phyloP scores from a whole-genome alignment of 2,797 vertebrate species.

The Bradypodion pumilum region DNA sequence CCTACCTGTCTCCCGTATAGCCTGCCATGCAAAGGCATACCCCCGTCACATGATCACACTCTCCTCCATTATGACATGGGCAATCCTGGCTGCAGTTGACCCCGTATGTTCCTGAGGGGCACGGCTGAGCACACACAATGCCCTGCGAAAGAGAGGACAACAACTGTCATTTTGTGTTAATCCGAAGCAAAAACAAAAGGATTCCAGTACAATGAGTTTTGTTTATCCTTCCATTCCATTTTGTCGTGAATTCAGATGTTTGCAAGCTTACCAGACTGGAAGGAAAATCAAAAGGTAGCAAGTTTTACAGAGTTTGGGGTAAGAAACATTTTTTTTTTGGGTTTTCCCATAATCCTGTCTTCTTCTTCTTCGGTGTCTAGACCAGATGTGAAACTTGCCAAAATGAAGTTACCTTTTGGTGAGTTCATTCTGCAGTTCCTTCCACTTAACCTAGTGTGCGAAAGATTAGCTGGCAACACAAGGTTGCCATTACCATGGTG shows the following conservation, averaged over 20 bases:
- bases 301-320: neutral
- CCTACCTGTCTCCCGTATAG: conserved; percentile 94
- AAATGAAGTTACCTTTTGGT: too few relatives aligned
- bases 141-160: conserved; percentile 76
- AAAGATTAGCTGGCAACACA: too few relatives aligned
- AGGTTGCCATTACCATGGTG: too few relatives aligned
- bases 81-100: conserved; percentile 97
- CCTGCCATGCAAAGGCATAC: conserved; percentile 92
- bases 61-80: conserved; percentile 92
- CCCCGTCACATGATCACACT: conserved; percentile 92
- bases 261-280: too few relatives aligned
- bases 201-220: neutral
- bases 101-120: conserved; percentile 89
- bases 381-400: too few relatives aligned
- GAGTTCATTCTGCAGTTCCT: too few relatives aligned
- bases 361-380: too few relatives aligned
- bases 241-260: neutral
- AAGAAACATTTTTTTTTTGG: too few relatives aligned
- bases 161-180: conserved; percentile 28
- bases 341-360: too few relatives aligned
- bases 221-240: neutral
- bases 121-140: conserved; percentile 94
- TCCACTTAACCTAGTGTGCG: too few relatives aligned
- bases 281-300: neutral
- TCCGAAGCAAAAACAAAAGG: neutral